Evolutionary conservation across 2,113 vertebrate genomes (phyloP), one percentile per base, ranked within the genome.

Genomic region (Ptyas mucosa): DNA sequence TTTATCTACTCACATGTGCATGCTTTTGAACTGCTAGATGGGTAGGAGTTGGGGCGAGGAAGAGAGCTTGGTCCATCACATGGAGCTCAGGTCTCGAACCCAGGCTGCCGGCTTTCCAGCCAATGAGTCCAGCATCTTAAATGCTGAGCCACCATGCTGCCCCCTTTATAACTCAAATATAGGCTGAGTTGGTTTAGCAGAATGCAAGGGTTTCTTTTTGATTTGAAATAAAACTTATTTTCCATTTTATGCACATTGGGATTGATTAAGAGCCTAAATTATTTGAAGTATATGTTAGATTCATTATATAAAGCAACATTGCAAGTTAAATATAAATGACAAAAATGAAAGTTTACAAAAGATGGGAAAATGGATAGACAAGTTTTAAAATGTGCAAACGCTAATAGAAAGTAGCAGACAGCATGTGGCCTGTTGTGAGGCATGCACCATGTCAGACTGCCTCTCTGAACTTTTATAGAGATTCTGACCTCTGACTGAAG

Each of bases 401-500:
- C 69, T 21, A 39, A 39, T 39, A 21, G 15, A 81, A 81, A 81
- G 18, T 39, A 39, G n/a, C n/a, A 81, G 64, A 75, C 34, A 75
- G n/a, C 18, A 39, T 81, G 15, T 81, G 69, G 69, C 34, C 34
- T 81, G n/a, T 81, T 81, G 15, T 39, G 34, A 81, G 69, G n/a
- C 34, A 75, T 75, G 34, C 15, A n/a, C 26, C 26, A 81, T 2
- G 34, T 39, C 18, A 81, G 15, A 21, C 15, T 81, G 34, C 69
- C 2, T 8, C 69, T 39, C 6, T 75, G 92, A 58, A 94, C 91
- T 95, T 96, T 96, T 93, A 87, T 46, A 21, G 2, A 91, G 95
- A 96, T 95, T 29, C 57, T 95, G 94, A 96, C 91, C 43, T 95
- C 95, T 88, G 94, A 95, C 53, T 93, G 34, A 90, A 92, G 94